Conservation (phyloP, 2,113 vertebrate species). For the Callopanchax toddi region DNA sequence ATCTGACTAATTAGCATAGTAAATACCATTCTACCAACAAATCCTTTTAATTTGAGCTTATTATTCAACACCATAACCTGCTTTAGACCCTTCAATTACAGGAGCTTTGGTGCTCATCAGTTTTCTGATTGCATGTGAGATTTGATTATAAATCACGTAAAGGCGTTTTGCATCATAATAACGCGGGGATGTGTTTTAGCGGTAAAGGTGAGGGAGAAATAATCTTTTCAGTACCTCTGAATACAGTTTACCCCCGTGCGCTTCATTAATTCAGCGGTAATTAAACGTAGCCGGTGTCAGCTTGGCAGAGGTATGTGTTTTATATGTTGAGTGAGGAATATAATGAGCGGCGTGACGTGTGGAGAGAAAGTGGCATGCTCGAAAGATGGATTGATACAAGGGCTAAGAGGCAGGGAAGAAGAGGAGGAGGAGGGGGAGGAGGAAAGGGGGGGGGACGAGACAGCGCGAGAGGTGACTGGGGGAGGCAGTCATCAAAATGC, state of each 20-base stretch:
- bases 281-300: constrained; percentile 45
- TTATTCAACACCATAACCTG: constrained; percentile 42
- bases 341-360: background rate
- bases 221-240: constrained; percentile 10
- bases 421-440: constrained; percentile 5
- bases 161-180: constrained; percentile 50
- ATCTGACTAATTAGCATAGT: constrained; percentile 37
- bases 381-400: constrained; percentile 37
- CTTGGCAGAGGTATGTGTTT: constrained; percentile 6
- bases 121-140: constrained; percentile 48
- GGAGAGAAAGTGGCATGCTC: constrained; percentile 7
- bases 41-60: constrained; percentile 33
- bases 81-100: constrained; percentile 43
- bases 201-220: constrained; percentile 9
- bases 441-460: constrained; percentile 33
- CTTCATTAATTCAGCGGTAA: constrained; percentile 66
- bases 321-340: constrained; percentile 9
- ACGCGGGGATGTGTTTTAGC: constrained; percentile 18
- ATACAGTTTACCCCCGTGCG: constrained; percentile 11
- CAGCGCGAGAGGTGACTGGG: constrained; percentile 49
- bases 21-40: constrained; percentile 31
- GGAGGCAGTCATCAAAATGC: constrained; percentile 77
- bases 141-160: constrained; percentile 56
- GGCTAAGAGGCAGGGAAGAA: constrained; percentile 19
- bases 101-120: constrained; percentile 40